Percentiles rank a stretch among this genome's conserved stretches.
These are phyloP conservation scores for Crocuta crocuta DNA, from an alignment of 2,113 vertebrate genomes.

Conservation along the genomic window DNA sequence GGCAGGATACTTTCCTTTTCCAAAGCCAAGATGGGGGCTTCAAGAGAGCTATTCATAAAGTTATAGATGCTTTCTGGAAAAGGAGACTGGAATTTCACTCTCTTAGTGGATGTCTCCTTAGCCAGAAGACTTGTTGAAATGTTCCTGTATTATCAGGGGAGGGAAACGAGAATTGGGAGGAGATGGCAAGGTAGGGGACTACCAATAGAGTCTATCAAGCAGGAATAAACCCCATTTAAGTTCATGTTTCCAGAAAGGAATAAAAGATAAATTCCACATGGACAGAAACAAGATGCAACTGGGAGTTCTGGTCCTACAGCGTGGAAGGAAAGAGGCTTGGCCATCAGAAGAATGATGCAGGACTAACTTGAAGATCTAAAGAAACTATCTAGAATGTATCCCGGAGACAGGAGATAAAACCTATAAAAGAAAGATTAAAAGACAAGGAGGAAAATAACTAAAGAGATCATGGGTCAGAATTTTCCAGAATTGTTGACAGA, in stretches of 20 bases:
- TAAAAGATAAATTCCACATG: not conserved
- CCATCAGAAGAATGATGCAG: not conserved
- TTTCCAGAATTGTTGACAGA: not conserved
- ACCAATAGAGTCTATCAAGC: not conserved
- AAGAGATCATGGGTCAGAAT: not conserved
- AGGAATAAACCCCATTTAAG: constrained; percentile 1
- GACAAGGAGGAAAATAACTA: not conserved
- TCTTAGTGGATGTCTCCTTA: not conserved
- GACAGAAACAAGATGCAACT: not conserved
- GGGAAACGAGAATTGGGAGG: not conserved
- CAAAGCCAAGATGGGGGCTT: not conserved
- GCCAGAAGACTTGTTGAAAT: not conserved
- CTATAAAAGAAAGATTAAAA: not conserved
- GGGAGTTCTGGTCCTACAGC: not conserved
- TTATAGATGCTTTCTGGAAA: not conserved
- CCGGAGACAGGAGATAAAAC: not conserved
- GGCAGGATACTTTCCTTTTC: not conserved
- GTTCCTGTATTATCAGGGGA: not conserved
- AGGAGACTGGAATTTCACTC: not conserved
- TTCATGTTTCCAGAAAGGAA: not conserved
- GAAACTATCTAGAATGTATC: not conserved
- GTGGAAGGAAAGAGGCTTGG: not conserved
- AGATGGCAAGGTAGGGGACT: not conserved
- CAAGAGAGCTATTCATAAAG: not conserved
- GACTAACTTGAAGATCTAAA: not conserved